A percentile compares a stretch with the other conserved stretches of the same genome.
Evolutionary conservation across 1,140 invertebrate species (phyloP).

Genomic region (Aphis gossypii): DNA sequence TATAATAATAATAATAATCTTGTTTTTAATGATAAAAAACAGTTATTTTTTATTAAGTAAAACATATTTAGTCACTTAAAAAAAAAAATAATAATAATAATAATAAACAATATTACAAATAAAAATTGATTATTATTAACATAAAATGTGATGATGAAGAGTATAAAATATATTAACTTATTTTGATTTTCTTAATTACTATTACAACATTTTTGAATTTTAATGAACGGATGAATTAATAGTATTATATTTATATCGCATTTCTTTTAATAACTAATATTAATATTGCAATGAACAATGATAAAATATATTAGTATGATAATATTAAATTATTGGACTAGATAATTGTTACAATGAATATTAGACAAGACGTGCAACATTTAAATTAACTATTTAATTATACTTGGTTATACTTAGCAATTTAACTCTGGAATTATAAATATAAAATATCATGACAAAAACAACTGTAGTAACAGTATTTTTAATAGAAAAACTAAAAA

Average conservation of each 20-base stretch:
- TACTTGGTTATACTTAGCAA: background rate
- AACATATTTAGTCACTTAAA: background rate
- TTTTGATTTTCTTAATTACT: background rate
- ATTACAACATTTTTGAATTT: background rate
- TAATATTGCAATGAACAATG: conserved; percentile 11
- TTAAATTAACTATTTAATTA: background rate
- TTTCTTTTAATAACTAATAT: background rate
- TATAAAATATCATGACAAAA: background rate
- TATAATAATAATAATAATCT: conserved; percentile 4
- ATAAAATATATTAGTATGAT: conserved; percentile 1
- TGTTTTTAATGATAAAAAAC: background rate
- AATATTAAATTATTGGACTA: conserved; percentile 32
- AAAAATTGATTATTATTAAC: background rate
- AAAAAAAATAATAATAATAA: background rate
- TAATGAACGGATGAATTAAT: background rate
- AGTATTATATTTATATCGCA: background rate
- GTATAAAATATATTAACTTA: background rate
- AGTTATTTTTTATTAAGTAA: background rate
- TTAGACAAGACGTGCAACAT: background rate
- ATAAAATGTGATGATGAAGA: background rate
- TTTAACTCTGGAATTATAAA: background rate
- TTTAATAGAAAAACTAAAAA: background rate
- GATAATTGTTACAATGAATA: background rate
- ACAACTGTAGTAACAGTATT: background rate
- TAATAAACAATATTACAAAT: conserved; percentile 34